These are phyloP conservation scores for Aphaenogaster rudis DNA, from an alignment of 1,140 invertebrate genomes.

Conservation along the genomic window DNA sequence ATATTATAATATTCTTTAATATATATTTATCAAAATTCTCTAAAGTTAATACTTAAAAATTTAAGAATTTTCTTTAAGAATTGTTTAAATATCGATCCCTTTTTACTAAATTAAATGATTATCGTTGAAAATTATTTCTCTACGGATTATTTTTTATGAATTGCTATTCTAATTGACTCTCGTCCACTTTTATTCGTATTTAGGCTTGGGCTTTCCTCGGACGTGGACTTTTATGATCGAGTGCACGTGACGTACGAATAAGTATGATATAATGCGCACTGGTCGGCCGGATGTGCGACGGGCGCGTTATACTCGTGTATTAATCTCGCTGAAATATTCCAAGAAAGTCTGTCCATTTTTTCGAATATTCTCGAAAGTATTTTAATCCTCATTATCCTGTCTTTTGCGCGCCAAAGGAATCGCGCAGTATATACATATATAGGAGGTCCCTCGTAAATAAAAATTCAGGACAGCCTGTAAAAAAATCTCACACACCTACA, in stretches of 20 bases:
- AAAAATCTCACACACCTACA: slow-evolving; percentile 29
- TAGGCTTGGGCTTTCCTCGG: neutral
- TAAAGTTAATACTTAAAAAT: neutral
- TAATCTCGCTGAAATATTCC: slow-evolving; percentile 76
- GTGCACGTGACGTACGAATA: slow-evolving; percentile 62
- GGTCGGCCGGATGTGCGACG: slow-evolving; percentile 35
- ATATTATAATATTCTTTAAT: no score
- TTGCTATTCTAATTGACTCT: neutral
- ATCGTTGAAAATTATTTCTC: neutral
- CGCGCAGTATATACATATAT: slow-evolving; percentile 8
- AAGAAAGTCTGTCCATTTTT: slow-evolving; percentile 81
- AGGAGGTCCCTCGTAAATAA: slow-evolving; percentile 9
- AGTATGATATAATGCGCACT: slow-evolving; percentile 68
- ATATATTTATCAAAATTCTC: no score
- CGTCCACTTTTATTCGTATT: neutral
- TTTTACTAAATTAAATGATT: neutral
- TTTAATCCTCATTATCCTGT: slow-evolving; percentile 75
- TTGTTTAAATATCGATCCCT: neutral
- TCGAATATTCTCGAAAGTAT: slow-evolving; percentile 81
- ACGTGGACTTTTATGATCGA: slow-evolving; percentile 22
- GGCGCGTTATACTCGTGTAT: slow-evolving; percentile 69
- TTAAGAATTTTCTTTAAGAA: neutral
- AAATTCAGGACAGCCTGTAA: slow-evolving; percentile 35
- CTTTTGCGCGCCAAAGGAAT: slow-evolving; percentile 65
- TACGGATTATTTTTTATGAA: neutral